Base-by-base conservation (phyloP, 64 coral and sea anemone genomes). In the Stichodactyla mertensii region DNA sequence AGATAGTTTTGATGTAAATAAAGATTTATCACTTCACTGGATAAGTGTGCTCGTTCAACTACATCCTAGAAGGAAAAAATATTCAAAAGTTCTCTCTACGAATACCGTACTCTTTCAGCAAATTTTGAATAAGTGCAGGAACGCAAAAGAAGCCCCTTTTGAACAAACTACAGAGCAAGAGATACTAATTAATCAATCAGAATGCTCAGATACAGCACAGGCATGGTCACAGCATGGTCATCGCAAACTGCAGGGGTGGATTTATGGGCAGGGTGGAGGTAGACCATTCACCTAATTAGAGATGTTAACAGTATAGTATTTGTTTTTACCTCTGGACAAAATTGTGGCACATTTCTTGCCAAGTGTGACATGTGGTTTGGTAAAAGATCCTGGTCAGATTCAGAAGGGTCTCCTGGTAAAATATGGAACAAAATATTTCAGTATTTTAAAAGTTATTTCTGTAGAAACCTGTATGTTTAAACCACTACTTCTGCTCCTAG, bases 1-100 rank as follows among this genome's bases (percentile, higher is more conserved):
- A 98, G 22, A 61, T 98, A 98, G 67, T 98, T 98, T 78, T 98
- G 96, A 79, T 98, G 96, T 23, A 98, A 87, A 71, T 98, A 98
- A 26, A 98, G 62, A 54, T 92, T 94, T 6, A 98, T 85, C 16
- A 92, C 64, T 22, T 98, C 96, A 52, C 96, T 88, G 6, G 96
- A 92, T 56, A 98, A 55, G 71, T 90, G 88, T 16, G 89, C 86
- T 64, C 87, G 94, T 23, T 95, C 96, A 19, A 92, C 77, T 7
- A 98, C 87, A 16, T 90, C 87, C 96, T 98, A 14, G 0, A 15
- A 11, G 14, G 5, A 23, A 74, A 11, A 74, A 74, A 74, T 11
- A 4, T 9, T 24, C 36, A 27, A 66, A 22, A 66, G 62, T 66
- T 13, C 19, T 7, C 22, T 61, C 18, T 16, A 61, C 6, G 19